Base-by-base conservation (phyloP, 2,888 invertebrate genomes). In the Crematogaster levior region DNA sequence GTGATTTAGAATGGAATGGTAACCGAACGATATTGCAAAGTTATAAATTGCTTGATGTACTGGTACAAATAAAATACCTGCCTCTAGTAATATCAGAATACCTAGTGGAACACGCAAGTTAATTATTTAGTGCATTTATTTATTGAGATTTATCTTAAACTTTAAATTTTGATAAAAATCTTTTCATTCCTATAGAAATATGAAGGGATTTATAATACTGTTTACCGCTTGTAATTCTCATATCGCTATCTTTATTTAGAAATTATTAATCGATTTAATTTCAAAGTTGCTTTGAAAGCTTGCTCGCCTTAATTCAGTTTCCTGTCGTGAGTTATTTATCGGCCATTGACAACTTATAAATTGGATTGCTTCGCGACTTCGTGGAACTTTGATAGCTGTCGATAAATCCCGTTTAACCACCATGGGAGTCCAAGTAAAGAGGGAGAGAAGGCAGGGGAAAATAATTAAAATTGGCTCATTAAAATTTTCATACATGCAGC, bases 261-360 rank as follows among this genome's bases (percentile, higher is more conserved):
- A 46, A 70, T 56, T 53, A 53, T 53, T 79, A 79, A 77, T 77
- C 68, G 43, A 77, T 68, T 77, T 77, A 77, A 79, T 70, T 53
- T 70, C 34, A 46, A 79, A 58, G 74, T 56, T 70, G 70, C 70
- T 24, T 58, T 12, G 24, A 46, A 79, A 79, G 24, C 24, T 21
- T 37, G 51, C 56, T 56, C 40, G 15, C 34, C 70, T 56, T 79
- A 79, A 79, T 79, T 70, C 56, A 56, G 70, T 30, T 43, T 56
- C 30, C 70, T 56, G 43, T 77, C 77, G 68, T 58, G 77, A 79
- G 70, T 79, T 79, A 79, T 79, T 79, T 79, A 79, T 79, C 77
- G 70, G 43, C 43, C 43, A 70, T 79, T 79, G 77, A 79, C 77
- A 79, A 79, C 77, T 79, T 79, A 79, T 79, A 79, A 79, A 79